Percentiles rank a stretch among this genome's conserved stretches.
Evolutionary conservation across 2,797 vertebrate species (phyloP).

Genomic region (Scleropages formosus): DNA sequence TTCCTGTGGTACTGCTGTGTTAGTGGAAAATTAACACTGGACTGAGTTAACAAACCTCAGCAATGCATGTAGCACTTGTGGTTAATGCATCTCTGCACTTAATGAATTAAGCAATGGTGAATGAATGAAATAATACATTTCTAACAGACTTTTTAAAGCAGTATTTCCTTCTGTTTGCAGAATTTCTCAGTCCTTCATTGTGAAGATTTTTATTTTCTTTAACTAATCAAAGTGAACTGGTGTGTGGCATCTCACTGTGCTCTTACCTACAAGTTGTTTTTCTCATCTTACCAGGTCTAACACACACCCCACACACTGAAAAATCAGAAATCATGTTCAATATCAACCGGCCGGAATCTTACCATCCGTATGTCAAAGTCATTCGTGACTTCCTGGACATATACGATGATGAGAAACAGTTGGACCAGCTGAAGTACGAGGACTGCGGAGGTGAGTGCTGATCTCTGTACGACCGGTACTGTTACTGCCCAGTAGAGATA

Average conservation of each 20-base stretch:
- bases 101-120: not conserved
- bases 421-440: constrained; percentile 70
- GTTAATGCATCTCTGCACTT: not conserved
- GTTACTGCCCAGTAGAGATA: too few relatives aligned
- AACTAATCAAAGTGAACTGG: not conserved
- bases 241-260: not conserved
- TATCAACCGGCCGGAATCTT: constrained; percentile 57
- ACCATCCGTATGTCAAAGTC: constrained; percentile 63
- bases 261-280: not conserved
- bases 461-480: too few relatives aligned
- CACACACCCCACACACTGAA: constrained; percentile 76
- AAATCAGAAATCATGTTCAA: constrained; percentile 81
- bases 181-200: not conserved
- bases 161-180: not conserved
- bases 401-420: constrained; percentile 64
- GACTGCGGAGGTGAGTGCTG: constrained; percentile 76
- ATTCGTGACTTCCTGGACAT: constrained; percentile 69
- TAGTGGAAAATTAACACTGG: constrained; percentile 22
- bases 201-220: not conserved
- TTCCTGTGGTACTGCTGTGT: constrained; percentile 10
- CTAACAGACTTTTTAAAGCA: not conserved
- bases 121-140: not conserved
- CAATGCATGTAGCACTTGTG: constrained; percentile 15
- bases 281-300: constrained; percentile 69
- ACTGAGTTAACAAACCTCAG: constrained; percentile 13